These are phyloP conservation scores for Characodon lateralis DNA, from an alignment of 2,797 vertebrate species.

Conservation along the genomic window DNA sequence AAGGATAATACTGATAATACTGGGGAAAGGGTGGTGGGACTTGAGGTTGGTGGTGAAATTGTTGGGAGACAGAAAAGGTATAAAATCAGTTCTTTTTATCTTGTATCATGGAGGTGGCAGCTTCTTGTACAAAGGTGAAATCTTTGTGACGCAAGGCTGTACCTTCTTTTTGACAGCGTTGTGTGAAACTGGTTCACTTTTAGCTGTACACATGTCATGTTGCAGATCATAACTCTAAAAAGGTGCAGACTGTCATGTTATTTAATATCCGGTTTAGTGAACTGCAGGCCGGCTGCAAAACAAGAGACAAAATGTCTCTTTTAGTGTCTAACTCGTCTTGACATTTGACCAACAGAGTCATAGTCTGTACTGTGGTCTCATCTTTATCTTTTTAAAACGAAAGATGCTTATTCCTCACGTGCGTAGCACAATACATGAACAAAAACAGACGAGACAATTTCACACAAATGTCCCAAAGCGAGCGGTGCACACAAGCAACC, in stretches of 20 bases:
- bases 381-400: conserved; percentile 52
- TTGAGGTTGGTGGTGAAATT: conserved; percentile 46
- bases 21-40: conserved; percentile 31
- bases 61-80: conserved; percentile 63
- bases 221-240: conserved; percentile 58
- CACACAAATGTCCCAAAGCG: conserved; percentile 65
- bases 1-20: conserved; percentile 39
- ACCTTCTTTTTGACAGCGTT: conserved; percentile 53
- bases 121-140: conserved; percentile 44
- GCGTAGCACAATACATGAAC: conserved; percentile 60
- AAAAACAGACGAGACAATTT: conserved; percentile 62
- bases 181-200: conserved; percentile 74
- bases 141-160: conserved; percentile 54
- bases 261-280: conserved; percentile 42
- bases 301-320: conserved; percentile 39
- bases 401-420: conserved; percentile 56
- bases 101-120: conserved; percentile 51
- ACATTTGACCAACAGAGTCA: conserved; percentile 43
- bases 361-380: conserved; percentile 43
- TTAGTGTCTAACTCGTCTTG: conserved; percentile 49
- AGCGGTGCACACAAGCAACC: conserved; percentile 15
- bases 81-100: conserved; percentile 48
- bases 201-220: conserved; percentile 61
- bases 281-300: conserved; percentile 54
- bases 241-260: conserved; percentile 50